A percentile compares a stretch with the other conserved stretches of the same genome.
phyloP scores from a whole-genome alignment of 2,797 vertebrate species.

The Sebastes steindachneri region DNA sequence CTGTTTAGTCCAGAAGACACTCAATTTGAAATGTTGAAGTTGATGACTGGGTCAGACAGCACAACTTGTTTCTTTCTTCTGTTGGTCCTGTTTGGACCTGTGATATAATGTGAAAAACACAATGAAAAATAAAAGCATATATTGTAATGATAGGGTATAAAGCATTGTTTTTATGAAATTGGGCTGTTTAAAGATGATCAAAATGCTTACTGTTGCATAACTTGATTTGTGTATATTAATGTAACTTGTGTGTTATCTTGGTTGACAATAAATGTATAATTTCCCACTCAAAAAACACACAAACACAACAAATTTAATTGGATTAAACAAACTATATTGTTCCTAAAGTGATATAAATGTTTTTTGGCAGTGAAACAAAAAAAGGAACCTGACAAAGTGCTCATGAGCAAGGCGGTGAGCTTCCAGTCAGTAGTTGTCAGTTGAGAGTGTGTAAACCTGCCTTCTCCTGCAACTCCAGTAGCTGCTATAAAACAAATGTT shows the following conservation, averaged over 20 bases:
- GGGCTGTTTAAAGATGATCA: background rate
- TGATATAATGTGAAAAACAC: too few species aligned
- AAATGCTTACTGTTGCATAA: background rate
- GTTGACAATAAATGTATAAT: slow-evolving; percentile 37
- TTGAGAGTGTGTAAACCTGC: background rate
- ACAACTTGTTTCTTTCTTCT: too few species aligned
- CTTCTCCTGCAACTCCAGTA: background rate
- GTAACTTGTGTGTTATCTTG: slow-evolving; percentile 26
- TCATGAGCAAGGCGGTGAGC: background rate
- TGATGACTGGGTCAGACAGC: background rate
- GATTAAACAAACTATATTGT: background rate
- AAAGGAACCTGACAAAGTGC: background rate
- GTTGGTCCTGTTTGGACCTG: too few species aligned
- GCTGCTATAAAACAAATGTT: background rate
- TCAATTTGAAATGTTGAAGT: background rate
- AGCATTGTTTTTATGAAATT: background rate
- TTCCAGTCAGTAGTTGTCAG: background rate
- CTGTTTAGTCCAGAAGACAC: background rate
- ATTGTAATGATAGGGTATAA: background rate
- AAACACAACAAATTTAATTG: background rate
- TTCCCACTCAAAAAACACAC: background rate
- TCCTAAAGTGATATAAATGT: background rate
- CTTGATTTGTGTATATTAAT: slow-evolving; percentile 6
- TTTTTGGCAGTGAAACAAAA: background rate
- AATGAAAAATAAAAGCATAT: background rate